Conservation (phyloP, 2,113 vertebrate species). For the Etheostoma cragini region DNA sequence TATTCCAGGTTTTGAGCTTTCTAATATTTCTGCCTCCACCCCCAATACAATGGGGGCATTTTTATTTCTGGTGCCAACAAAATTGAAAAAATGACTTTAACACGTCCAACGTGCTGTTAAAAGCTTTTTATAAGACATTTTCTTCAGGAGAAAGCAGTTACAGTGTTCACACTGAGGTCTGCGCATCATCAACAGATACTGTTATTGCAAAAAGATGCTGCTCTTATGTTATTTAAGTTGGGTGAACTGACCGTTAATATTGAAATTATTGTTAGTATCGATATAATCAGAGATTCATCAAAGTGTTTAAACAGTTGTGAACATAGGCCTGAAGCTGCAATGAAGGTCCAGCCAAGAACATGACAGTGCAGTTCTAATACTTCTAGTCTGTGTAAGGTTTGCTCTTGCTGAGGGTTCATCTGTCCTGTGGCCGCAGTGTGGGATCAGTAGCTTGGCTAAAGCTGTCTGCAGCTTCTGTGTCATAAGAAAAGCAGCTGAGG, state of each 20-base stretch:
- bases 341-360: background rate
- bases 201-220: background rate
- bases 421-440: slow-evolving; percentile 34
- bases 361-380: background rate
- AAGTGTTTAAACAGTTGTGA: background rate
- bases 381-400: background rate
- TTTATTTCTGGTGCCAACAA: background rate
- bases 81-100: background rate
- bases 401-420: slow-evolving; percentile 29
- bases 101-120: background rate
- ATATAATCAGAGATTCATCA: background rate
- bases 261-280: background rate
- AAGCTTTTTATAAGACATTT: background rate
- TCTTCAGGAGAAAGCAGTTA: background rate
- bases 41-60: background rate
- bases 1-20: background rate
- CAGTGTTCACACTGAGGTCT: background rate
- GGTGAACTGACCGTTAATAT: background rate
- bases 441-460: slow-evolving; percentile 48
- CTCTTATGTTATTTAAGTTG: background rate
- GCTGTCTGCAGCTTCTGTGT: slow-evolving; percentile 54
- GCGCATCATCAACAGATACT: background rate
- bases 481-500: slow-evolving; percentile 3
- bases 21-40: background rate
- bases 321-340: slow-evolving; percentile 16